Evolutionary conservation across 92 coral and sea anemone species (phyloP).

Genomic region (Heliopora coerulea): DNA sequence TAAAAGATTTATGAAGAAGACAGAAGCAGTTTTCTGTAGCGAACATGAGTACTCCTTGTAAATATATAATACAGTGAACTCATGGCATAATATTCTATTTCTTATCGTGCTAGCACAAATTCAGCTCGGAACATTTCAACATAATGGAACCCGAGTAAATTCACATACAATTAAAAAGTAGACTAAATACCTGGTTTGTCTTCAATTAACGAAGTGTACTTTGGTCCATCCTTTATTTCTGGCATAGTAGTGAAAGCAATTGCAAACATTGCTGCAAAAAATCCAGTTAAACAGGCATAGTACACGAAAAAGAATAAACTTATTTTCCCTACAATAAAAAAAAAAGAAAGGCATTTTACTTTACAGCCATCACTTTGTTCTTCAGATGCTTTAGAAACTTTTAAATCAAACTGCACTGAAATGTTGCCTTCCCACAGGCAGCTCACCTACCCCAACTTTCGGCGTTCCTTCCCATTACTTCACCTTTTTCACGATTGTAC

Average conservation of each 20-base stretch:
- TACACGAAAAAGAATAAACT: constrained; percentile 78
- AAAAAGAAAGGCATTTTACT: background rate
- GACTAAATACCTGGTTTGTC: constrained; percentile 66
- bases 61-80: too few relatives aligned
- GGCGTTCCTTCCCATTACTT: constrained; percentile 84
- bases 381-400: background rate
- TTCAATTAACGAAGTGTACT: constrained; percentile 71
- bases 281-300: constrained; percentile 86
- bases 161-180: constrained; percentile 6
- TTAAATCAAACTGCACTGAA: background rate
- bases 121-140: too few relatives aligned
- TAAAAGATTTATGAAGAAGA: too few relatives aligned
- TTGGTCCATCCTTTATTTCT: constrained; percentile 74
- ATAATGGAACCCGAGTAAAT: too few relatives aligned
- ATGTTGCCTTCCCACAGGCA: background rate
- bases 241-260: constrained; percentile 84
- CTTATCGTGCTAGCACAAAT: too few relatives aligned
- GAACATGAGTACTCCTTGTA: too few relatives aligned
- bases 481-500: constrained; percentile 77
- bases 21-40: too few relatives aligned
- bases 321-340: constrained; percentile 73
- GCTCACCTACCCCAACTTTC: constrained; percentile 87
- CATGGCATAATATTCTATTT: too few relatives aligned
- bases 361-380: background rate
- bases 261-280: constrained; percentile 92